Percentiles rank a stretch among this genome's conserved stretches.
These are phyloP conservation scores for Lochmaea crataegi DNA, from an alignment of 2,888 invertebrate species.

Conservation along the genomic window DNA sequence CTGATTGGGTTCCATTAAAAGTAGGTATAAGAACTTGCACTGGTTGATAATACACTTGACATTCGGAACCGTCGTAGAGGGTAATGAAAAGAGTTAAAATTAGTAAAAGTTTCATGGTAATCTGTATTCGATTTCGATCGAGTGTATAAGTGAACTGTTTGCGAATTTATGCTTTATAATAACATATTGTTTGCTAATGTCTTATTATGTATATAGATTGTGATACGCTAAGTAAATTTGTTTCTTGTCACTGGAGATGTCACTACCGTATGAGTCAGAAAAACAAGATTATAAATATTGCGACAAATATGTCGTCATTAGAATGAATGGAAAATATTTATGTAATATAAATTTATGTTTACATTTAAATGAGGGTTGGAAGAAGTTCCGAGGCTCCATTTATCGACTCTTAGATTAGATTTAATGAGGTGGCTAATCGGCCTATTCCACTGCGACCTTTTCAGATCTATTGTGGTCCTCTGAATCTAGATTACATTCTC, in stretches of 20 bases:
- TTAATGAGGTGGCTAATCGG: too few species aligned
- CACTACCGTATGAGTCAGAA: constrained; percentile 11
- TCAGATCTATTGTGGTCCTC: too few species aligned
- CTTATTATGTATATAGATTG: constrained; percentile 13
- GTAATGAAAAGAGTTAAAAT: constrained; percentile 25
- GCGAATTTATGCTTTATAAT: constrained; percentile 27
- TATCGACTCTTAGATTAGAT: too few species aligned
- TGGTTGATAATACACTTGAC: constrained; percentile 52
- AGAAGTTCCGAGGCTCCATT: too few species aligned
- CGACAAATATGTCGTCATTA: too few species aligned
- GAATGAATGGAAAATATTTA: too few species aligned
- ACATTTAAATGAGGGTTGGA: too few species aligned
- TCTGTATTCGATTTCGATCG: constrained; percentile 1
- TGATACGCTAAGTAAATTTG: constrained; percentile 14
- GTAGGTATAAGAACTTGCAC: constrained; percentile 52
- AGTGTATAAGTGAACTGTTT: neutral
- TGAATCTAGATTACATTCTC: too few species aligned
- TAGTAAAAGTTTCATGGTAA: constrained; percentile 36
- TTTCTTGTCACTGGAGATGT: constrained; percentile 10
- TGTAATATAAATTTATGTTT: too few species aligned
- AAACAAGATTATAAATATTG: neutral
- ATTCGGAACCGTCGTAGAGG: constrained; percentile 31
- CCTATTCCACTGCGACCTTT: too few species aligned
- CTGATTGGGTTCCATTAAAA: constrained; percentile 44
- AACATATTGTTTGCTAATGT: neutral